A percentile compares a stretch with the other conserved stretches of the same genome.
Conservation (phyloP, 2,888 invertebrate species). For the Synanthedon andrenaeformis region DNA sequence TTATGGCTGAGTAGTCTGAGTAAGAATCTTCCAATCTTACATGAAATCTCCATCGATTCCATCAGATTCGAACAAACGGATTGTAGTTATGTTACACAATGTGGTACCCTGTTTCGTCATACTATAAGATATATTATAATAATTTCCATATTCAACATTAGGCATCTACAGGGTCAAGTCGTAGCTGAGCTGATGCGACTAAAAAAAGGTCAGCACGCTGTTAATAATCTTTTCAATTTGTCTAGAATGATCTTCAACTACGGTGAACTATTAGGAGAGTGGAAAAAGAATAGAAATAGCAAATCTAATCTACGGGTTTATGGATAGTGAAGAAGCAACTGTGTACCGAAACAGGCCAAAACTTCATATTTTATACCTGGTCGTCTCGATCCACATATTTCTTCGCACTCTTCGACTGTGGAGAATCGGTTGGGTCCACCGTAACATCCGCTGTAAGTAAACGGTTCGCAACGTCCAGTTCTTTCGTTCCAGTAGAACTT, state of each 20-base stretch:
- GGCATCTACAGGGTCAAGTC: no score
- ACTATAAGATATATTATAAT: no score
- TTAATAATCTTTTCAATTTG: no score
- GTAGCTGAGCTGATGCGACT: no score
- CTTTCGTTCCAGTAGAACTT: slow-evolving; percentile 79
- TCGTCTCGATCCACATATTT: slow-evolving; percentile 66
- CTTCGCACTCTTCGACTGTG: slow-evolving; percentile 78
- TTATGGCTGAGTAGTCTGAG: neutral
- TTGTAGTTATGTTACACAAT: no score
- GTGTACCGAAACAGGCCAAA: neutral
- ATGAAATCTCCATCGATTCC: no score
- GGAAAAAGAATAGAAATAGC: neutral
- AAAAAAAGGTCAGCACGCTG: no score
- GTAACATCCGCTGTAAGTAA: slow-evolving; percentile 84
- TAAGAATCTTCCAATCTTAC: no score
- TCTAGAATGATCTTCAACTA: no score
- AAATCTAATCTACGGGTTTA: neutral
- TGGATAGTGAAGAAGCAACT: neutral
- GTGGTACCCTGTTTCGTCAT: no score
- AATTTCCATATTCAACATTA: no score
- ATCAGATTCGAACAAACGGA: no score
- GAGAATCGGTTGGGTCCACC: slow-evolving; percentile 90
- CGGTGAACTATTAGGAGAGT: neutral
- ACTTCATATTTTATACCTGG: slow-evolving; percentile 28
- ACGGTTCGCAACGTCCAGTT: slow-evolving; percentile 74